phyloP scores from a whole-genome alignment of 2,113 vertebrate genomes.

The Rhea pennata region DNA sequence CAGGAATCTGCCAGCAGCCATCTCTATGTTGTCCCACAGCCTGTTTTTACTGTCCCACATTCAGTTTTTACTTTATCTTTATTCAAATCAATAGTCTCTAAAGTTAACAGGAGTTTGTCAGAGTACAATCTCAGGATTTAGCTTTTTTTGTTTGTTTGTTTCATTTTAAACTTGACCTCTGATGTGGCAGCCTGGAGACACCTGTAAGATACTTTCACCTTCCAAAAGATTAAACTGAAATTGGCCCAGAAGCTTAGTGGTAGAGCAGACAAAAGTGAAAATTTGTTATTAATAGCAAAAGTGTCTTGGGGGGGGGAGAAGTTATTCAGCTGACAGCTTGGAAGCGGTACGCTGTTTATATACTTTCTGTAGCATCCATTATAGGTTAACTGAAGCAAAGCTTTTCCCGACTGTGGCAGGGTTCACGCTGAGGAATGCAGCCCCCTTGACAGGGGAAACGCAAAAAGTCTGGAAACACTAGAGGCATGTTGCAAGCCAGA shows the following conservation, averaged over 20 bases:
- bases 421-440: background rate
- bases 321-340: background rate
- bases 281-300: background rate
- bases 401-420: background rate
- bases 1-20: background rate
- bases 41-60: too few relatives aligned
- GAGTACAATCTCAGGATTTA: background rate
- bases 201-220: background rate
- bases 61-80: background rate
- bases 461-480: conserved; percentile 4
- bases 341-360: background rate
- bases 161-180: background rate
- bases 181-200: background rate
- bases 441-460: background rate
- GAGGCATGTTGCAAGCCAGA: background rate
- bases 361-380: background rate
- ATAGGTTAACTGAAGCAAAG: background rate
- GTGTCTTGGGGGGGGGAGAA: background rate
- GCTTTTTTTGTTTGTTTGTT: background rate
- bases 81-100: background rate
- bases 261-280: background rate
- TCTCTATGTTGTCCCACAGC: background rate
- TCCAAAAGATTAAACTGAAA: background rate
- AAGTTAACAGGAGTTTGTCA: background rate
- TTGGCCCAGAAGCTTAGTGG: background rate